Evolutionary conservation across 2,888 invertebrate genomes (phyloP).

Genomic region (Cenopis cana): DNA sequence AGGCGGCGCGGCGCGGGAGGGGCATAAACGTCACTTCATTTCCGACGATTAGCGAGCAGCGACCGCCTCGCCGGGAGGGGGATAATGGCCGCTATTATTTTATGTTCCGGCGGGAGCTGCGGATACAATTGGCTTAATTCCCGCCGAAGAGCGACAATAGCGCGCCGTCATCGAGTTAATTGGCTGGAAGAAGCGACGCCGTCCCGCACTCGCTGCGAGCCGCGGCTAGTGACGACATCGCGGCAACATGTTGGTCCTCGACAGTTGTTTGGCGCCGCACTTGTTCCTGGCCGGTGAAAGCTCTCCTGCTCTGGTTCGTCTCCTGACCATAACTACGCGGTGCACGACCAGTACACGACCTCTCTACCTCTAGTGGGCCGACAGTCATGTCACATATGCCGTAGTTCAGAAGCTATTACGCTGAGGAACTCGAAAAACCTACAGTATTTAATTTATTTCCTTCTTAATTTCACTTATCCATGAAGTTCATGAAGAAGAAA

Average conservation of each 20-base stretch:
- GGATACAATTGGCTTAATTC: slow-evolving; percentile 45
- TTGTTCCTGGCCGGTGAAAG: neutral
- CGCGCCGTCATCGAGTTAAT: slow-evolving; percentile 51
- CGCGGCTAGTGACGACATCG: neutral
- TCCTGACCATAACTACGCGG: too few species aligned
- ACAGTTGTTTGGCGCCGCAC: neutral
- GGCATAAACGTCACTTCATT: slow-evolving; percentile 55
- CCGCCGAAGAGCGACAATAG: slow-evolving; percentile 35
- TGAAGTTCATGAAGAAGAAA: too few species aligned
- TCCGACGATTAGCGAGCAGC: slow-evolving; percentile 54
- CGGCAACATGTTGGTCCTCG: neutral
- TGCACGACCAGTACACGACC: too few species aligned
- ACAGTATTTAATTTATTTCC: too few species aligned
- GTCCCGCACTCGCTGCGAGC: slow-evolving; percentile 78
- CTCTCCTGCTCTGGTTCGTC: neutral
- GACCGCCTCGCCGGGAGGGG: slow-evolving; percentile 44
- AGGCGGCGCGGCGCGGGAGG: slow-evolving; percentile 40
- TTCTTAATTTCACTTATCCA: too few species aligned
- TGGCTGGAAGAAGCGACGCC: slow-evolving; percentile 57
- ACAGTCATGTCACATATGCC: too few species aligned
- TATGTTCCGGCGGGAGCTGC: slow-evolving; percentile 41
- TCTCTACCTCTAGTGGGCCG: too few species aligned
- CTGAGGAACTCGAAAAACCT: too few species aligned
- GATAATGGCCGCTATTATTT: slow-evolving; percentile 44
- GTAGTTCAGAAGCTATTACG: too few species aligned